phyloP scores from a whole-genome alignment of 1,140 invertebrate genomes.

The Nasonia giraulti region DNA sequence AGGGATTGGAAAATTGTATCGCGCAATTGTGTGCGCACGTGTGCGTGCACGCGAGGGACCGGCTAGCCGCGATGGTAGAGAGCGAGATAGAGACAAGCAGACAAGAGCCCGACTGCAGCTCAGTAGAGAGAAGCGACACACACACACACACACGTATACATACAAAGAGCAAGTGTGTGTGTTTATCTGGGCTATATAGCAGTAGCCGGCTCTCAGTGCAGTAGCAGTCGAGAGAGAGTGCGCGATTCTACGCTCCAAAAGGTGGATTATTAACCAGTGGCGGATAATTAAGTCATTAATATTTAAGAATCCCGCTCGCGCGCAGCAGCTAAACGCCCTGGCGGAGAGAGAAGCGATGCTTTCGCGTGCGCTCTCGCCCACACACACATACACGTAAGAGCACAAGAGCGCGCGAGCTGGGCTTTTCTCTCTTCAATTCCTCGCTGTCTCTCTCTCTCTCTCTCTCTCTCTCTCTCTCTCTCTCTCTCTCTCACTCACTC shows the following conservation, averaged over 20 bases:
- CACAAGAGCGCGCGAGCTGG: conserved; percentile 46
- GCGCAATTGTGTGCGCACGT: conserved; percentile 40
- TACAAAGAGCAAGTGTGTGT: conserved; percentile 19
- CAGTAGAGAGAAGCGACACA: background rate
- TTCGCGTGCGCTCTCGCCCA: conserved; percentile 28
- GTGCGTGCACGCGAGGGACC: conserved; percentile 29
- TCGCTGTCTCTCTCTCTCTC: conserved; percentile 41
- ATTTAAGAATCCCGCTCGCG: conserved; percentile 65
- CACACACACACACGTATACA: no score
- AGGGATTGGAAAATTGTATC: conserved; percentile 43
- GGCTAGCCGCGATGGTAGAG: background rate
- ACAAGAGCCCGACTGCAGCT: background rate
- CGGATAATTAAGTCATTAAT: conserved; percentile 72
- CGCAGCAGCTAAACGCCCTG: conserved; percentile 60
- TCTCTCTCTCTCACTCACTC: background rate
- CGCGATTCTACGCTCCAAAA: conserved; percentile 58
- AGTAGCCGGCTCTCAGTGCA: conserved; percentile 34
- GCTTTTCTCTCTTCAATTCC: conserved; percentile 60
- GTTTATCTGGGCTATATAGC: conserved; percentile 49
- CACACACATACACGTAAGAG: background rate
- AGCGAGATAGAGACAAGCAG: conserved; percentile 23
- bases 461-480: background rate
- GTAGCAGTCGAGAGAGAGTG: background rate
- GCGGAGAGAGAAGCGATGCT: conserved; percentile 50
- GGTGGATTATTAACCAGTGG: conserved; percentile 66